Percentiles rank a stretch among this genome's conserved stretches.
phyloP scores from a whole-genome alignment of 2,888 invertebrate genomes.

The Dorcus parallelipipedus region DNA sequence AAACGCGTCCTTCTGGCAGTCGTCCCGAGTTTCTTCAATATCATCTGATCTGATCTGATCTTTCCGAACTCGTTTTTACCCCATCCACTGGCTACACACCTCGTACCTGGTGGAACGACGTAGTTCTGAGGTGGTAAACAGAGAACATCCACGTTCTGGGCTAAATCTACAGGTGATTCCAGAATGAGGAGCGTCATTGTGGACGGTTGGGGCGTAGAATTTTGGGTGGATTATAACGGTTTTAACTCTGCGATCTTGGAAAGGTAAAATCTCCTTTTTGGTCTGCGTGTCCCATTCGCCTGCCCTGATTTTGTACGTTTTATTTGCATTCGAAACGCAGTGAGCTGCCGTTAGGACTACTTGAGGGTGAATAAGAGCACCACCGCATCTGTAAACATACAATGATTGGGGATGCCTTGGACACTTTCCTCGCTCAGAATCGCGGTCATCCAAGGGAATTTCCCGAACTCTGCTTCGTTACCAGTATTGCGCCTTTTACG shows the following conservation, averaged over 20 bases:
- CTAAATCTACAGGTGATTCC: conserved; percentile 53
- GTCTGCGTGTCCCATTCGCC: conserved; percentile 87
- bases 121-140: conserved; percentile 63
- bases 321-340: conserved; percentile 53
- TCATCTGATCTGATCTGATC: conserved; percentile 63
- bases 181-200: conserved; percentile 69
- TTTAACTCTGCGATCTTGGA: conserved; percentile 60
- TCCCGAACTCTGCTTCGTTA: conserved; percentile 72
- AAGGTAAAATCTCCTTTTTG: conserved; percentile 62
- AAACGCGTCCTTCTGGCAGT: conserved; percentile 65
- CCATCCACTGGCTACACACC: conserved; percentile 77
- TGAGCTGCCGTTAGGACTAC: conserved; percentile 81
- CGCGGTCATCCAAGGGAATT: conserved; percentile 84
- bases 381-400: conserved; percentile 62
- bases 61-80: conserved; percentile 71
- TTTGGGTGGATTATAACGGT: conserved; percentile 53
- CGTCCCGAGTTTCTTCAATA: conserved; percentile 62
- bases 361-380: conserved; percentile 72
- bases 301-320: conserved; percentile 54
- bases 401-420: conserved; percentile 48
- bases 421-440: conserved; percentile 55
- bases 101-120: conserved; percentile 50
- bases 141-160: conserved; percentile 66
- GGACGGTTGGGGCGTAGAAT: conserved; percentile 58
- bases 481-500: too few relatives aligned